phyloP scores from a whole-genome alignment of 2,113 vertebrate genomes.

The Ascaphus truei region DNA sequence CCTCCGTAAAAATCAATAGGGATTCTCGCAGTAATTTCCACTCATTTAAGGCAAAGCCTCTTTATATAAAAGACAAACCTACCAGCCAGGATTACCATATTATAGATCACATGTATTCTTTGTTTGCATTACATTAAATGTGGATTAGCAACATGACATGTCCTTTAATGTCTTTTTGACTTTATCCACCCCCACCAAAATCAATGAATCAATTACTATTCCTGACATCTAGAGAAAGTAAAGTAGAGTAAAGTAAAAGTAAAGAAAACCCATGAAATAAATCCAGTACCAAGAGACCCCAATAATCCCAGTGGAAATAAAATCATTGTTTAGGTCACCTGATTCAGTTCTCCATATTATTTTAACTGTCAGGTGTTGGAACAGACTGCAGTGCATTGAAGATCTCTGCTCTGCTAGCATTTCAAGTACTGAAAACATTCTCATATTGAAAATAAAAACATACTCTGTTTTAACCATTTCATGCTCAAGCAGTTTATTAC shows the following conservation, averaged over 20 bases:
- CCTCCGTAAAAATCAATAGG: not conserved
- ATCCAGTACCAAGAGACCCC: too few relatives aligned
- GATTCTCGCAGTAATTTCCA: not conserved
- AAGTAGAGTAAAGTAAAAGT: not conserved
- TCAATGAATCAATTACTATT: constrained; percentile 2
- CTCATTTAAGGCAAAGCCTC: not conserved
- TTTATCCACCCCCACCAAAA: not conserved
- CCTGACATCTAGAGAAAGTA: not conserved
- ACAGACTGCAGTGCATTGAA: too few relatives aligned
- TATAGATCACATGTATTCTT: not conserved
- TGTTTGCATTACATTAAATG: constrained; percentile 1
- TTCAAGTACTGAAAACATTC: too few relatives aligned
- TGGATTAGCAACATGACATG: constrained; percentile 2
- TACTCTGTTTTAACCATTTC: too few relatives aligned
- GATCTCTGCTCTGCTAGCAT: too few relatives aligned
- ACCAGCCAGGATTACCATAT: not conserved
- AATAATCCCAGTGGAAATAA: too few relatives aligned
- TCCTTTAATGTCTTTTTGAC: not conserved
- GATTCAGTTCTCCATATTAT: too few relatives aligned
- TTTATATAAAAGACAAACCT: not conserved
- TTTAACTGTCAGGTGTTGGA: too few relatives aligned
- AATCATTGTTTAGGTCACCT: too few relatives aligned
- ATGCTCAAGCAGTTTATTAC: too few relatives aligned
- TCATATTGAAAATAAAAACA: too few relatives aligned
- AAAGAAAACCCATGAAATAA: too few relatives aligned